Conservation (phyloP, 2,113 vertebrate genomes). For the Prolemur simus region DNA sequence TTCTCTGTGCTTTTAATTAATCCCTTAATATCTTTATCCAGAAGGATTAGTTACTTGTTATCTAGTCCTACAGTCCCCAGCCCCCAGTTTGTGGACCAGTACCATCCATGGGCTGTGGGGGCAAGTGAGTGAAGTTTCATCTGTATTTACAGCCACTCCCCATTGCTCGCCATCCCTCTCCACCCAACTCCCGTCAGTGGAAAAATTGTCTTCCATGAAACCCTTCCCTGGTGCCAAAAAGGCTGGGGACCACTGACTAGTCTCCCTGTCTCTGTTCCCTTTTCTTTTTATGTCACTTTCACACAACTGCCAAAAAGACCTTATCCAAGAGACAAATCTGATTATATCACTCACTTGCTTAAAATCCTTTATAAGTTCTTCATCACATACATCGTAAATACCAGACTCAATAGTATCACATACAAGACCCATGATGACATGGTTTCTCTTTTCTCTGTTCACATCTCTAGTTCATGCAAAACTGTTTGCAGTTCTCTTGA, state of each 20-base stretch:
- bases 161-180: too few species aligned
- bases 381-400: not conserved
- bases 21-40: not conserved
- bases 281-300: not conserved
- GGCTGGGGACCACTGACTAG: too few species aligned
- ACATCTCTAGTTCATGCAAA: not conserved
- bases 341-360: not conserved
- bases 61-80: not conserved
- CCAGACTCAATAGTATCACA: not conserved
- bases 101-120: too few species aligned
- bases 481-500: not conserved
- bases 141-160: too few species aligned
- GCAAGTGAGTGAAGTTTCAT: too few species aligned
- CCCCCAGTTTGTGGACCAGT: too few species aligned
- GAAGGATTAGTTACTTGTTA: not conserved
- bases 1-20: not conserved
- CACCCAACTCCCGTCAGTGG: too few species aligned
- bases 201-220: too few species aligned
- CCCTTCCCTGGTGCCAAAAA: too few species aligned
- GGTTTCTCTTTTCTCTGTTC: not conserved
- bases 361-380: not conserved
- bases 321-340: not conserved
- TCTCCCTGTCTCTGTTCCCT: not conserved
- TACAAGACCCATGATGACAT: not conserved
- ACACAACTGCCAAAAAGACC: not conserved